Conservation (phyloP, 1,140 invertebrate genomes). For the Ips typographus region DNA sequence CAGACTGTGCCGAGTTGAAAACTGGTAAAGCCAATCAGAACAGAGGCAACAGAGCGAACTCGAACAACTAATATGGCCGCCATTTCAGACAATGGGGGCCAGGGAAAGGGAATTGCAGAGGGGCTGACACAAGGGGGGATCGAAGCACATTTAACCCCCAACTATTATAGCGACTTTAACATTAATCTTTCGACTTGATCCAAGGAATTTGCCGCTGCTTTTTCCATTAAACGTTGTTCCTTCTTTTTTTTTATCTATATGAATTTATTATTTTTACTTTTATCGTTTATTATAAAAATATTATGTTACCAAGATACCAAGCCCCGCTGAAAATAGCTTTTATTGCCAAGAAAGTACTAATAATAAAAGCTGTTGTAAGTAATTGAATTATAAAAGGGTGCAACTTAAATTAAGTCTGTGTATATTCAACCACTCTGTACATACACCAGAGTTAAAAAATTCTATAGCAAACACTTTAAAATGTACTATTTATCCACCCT, state of each 20-base stretch:
- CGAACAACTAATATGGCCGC: conserved; percentile 53
- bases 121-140: conserved; percentile 44
- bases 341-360: not conserved
- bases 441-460: conserved; percentile 31
- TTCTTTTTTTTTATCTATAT: conserved; percentile 11
- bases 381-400: conserved; percentile 16
- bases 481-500: conserved; percentile 1
- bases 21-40: conserved; percentile 53
- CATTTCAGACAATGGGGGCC: conserved; percentile 50
- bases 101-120: conserved; percentile 50
- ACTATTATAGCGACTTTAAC: conserved; percentile 44
- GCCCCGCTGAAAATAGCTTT: too few species aligned
- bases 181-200: conserved; percentile 38
- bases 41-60: conserved; percentile 50
- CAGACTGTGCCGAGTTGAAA: conserved; percentile 48
- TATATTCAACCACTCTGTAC: conserved; percentile 25
- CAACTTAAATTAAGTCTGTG: conserved; percentile 23
- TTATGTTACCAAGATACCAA: too few species aligned
- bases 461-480: conserved; percentile 31
- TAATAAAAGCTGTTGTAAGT: conserved; percentile 4
- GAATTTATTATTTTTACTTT: too few species aligned
- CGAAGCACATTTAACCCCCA: conserved; percentile 39
- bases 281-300: too few species aligned
- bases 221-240: conserved; percentile 28
- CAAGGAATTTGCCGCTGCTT: conserved; percentile 27